These are phyloP conservation scores for Tinea semifulvella DNA, from an alignment of 2,888 invertebrate species.

Conservation along the genomic window DNA sequence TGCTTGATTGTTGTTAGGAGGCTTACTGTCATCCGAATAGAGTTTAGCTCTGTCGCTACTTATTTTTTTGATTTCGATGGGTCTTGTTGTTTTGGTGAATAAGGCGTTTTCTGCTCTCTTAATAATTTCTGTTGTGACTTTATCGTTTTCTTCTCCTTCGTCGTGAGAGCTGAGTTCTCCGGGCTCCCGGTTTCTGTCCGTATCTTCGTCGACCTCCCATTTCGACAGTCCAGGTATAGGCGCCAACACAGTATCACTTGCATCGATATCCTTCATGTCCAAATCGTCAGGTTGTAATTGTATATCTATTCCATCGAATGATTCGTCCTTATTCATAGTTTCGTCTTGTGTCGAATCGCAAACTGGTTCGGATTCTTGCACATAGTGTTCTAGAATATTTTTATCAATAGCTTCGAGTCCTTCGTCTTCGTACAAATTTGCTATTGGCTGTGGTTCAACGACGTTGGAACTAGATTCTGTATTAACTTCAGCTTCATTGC, in stretches of 20 bases:
- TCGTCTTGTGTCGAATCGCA: slow-evolving; percentile 33
- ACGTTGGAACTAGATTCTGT: too few relatives aligned
- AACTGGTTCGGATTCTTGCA: slow-evolving; percentile 41
- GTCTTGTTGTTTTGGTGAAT: slow-evolving; percentile 85
- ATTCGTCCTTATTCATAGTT: slow-evolving; percentile 53
- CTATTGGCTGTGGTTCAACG: slow-evolving; percentile 14
- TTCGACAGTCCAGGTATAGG: slow-evolving; percentile 84
- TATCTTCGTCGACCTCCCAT: slow-evolving; percentile 82
- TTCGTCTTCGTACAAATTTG: slow-evolving; percentile 65
- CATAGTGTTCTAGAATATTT: slow-evolving; percentile 65
- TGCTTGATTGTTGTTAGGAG: slow-evolving; percentile 53
- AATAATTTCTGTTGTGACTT: slow-evolving; percentile 86
- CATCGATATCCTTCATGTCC: slow-evolving; percentile 60
- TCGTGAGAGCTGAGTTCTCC: slow-evolving; percentile 58
- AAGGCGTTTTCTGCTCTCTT: slow-evolving; percentile 93
- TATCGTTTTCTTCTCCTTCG: slow-evolving; percentile 66
- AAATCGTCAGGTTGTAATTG: slow-evolving; percentile 65
- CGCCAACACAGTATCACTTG: slow-evolving; percentile 69
- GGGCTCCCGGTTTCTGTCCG: slow-evolving; percentile 49
- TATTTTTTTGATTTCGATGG: slow-evolving; percentile 79
- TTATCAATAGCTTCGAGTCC: slow-evolving; percentile 63
- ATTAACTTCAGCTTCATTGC: slow-evolving; percentile 28
- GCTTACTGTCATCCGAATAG: slow-evolving; percentile 60
- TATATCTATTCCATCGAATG: slow-evolving; percentile 66
- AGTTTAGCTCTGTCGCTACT: slow-evolving; percentile 74